A percentile compares a stretch with the other conserved stretches of the same genome.
Conservation (phyloP, 2,113 vertebrate genomes). For the Myiozetetes cayanensis region DNA sequence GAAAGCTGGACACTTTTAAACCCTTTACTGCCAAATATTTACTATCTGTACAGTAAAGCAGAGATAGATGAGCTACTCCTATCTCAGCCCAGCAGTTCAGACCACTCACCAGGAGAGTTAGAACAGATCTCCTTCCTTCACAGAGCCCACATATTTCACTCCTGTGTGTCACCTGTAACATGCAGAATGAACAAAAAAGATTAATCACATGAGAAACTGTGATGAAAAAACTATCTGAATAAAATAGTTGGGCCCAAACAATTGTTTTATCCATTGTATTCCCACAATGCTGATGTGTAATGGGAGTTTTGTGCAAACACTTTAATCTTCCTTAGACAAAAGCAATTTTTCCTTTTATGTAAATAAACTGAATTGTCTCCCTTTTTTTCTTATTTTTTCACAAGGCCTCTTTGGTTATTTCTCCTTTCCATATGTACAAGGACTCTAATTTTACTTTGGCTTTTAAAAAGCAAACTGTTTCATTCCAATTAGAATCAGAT, state of each 20-base stretch:
- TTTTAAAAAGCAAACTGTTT: neutral
- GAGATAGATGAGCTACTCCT: neutral
- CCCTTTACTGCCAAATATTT: neutral
- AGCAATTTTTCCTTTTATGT: neutral
- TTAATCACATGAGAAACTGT: neutral
- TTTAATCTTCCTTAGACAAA: neutral
- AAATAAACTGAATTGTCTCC: neutral
- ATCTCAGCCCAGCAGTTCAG: neutral
- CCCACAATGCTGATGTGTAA: neutral
- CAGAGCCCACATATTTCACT: neutral
- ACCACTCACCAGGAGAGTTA: neutral
- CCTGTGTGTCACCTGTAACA: neutral
- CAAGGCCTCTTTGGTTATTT: neutral
- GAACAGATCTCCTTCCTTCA: neutral
- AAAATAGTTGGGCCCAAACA: neutral
- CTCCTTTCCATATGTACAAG: neutral
- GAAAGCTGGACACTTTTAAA: neutral
- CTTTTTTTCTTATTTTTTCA: neutral
- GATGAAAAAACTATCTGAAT: neutral
- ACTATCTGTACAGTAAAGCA: neutral
- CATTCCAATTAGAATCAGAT: neutral
- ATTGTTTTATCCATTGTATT: neutral
- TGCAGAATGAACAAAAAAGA: neutral
- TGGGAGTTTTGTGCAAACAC: neutral
- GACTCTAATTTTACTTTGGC: neutral